A percentile compares a stretch with the other conserved stretches of the same genome.
Evolutionary conservation across 1,140 invertebrate genomes (phyloP).

Genomic region (Neodiprion lecontei): DNA sequence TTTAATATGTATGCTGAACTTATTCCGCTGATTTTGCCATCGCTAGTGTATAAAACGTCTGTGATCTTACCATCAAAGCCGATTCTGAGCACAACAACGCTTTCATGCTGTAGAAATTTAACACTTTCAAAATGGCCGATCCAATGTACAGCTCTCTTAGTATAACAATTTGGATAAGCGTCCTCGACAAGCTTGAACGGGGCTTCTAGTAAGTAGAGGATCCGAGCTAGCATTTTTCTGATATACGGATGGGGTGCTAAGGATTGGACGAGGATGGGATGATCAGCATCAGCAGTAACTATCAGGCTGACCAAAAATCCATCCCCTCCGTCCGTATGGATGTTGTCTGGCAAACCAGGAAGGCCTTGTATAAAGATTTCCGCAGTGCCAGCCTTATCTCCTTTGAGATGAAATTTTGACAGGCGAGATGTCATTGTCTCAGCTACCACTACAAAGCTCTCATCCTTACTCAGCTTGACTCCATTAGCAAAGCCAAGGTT

Average conservation of each 20-base stretch:
- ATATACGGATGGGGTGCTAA: conserved; percentile 65
- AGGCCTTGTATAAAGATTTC: conserved; percentile 81
- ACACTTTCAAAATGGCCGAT: conserved; percentile 59
- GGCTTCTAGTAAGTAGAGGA: conserved; percentile 64
- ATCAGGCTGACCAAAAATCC: conserved; percentile 74
- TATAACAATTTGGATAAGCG: conserved; percentile 66
- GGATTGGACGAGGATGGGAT: conserved; percentile 60
- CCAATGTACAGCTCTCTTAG: conserved; percentile 61
- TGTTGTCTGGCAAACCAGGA: conserved; percentile 84
- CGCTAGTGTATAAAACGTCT: conserved; percentile 64
- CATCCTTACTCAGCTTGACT: conserved; percentile 75
- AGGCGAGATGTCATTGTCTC: conserved; percentile 68
- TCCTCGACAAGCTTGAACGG: conserved; percentile 66
- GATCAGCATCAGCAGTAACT: conserved; percentile 57
- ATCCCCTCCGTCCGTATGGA: conserved; percentile 70
- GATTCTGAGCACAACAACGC: conserved; percentile 65
- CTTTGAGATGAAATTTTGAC: conserved; percentile 76
- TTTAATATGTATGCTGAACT: conserved; percentile 69
- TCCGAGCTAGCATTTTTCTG: conserved; percentile 67
- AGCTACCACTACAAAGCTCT: conserved; percentile 75
- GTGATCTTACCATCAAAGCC: conserved; percentile 73
- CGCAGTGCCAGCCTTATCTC: conserved; percentile 73
- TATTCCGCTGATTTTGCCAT: conserved; percentile 58
- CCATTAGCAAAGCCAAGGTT: conserved; percentile 84
- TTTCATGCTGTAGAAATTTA: conserved; percentile 52